Evolutionary conservation across 2,797 vertebrate genomes (phyloP).

Genomic region (Sebastes itinus): DNA sequence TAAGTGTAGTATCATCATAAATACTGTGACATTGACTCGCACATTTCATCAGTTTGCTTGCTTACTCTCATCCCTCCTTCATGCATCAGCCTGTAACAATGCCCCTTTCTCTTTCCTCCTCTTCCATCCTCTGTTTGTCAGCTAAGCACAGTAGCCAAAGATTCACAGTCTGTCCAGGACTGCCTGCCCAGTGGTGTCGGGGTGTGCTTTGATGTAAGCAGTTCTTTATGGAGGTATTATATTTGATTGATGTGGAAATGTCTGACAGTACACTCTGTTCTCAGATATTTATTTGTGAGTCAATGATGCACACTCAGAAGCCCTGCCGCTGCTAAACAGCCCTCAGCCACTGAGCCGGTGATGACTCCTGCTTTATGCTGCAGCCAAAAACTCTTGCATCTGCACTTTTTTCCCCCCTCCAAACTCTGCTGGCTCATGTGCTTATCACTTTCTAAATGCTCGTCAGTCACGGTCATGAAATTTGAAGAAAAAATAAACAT

Average conservation of each 20-base stretch:
- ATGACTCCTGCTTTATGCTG: conserved; percentile 49
- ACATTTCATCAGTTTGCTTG: neutral
- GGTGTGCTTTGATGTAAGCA: conserved; percentile 66
- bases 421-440: conserved; percentile 38
- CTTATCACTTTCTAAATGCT: conserved; percentile 47
- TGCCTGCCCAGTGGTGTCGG: conserved; percentile 39
- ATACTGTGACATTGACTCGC: neutral
- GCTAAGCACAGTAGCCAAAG: conserved; percentile 40
- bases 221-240: conserved; percentile 69
- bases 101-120: neutral
- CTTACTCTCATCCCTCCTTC: neutral
- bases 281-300: conserved; percentile 72
- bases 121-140: conserved; percentile 33
- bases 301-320: conserved; percentile 58
- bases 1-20: neutral
- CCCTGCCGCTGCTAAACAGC: conserved; percentile 54
- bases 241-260: conserved; percentile 67
- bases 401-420: conserved; percentile 46
- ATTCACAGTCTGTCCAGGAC: conserved; percentile 36
- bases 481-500: conserved; percentile 45
- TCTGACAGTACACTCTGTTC: conserved; percentile 65
- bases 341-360: conserved; percentile 44
- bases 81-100: conserved; percentile 18
- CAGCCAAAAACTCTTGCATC: conserved; percentile 46
- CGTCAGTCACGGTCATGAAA: conserved; percentile 32